Base-by-base conservation (phyloP, 2,113 vertebrate genomes). In the Podarcis raffonei region DNA sequence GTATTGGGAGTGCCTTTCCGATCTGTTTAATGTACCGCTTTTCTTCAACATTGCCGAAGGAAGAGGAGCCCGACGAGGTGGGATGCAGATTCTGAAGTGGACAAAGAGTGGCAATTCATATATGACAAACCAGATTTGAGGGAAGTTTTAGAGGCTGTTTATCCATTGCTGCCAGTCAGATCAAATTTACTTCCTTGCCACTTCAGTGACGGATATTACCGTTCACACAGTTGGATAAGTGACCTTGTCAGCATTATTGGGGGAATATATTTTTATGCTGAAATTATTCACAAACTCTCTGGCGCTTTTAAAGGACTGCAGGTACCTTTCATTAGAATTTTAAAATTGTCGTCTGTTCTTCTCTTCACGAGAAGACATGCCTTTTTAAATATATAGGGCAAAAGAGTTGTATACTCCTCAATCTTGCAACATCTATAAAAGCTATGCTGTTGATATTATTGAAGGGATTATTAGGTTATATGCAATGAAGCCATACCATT, bases 41-140 rank as follows among this genome's bases (percentile, higher is more conserved):
- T 93, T 94, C 93, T 94, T 95, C 91, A 95, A 91, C 92, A 85
- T 30, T 92, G 87, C 80, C 79, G 72, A 59, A 48, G 71, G 27
- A 93, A 88, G 86, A 94, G 76, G 57, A 91, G 65, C 87, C 69
- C 77, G 91, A 71, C 84, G 18, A 87, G 91, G 66, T 90, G 90
- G 85, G 74, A 83, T 42, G 89, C 89, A 37, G 76, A 87, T 77
- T 35, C 27, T 15, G n/a, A 87, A 91, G 87, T 84, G 80, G 89
- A 90, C 93, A 48, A 66, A 81, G 25, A 83, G 1, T 66, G 62
- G 82, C 86, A 95, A 93, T 92, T 93, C 71, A 9, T 89, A 78
- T 2, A 39, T 90, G 93, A 94, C 91, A 94, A 93, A 94, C 72
- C n/a, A 87, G 87, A 69, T 91, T 89, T 84, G 83, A 87, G 77